Evolutionary conservation across 2,113 vertebrate genomes (phyloP), one percentile per base, ranked within the genome.

Genomic region (Etheostoma cragini): DNA sequence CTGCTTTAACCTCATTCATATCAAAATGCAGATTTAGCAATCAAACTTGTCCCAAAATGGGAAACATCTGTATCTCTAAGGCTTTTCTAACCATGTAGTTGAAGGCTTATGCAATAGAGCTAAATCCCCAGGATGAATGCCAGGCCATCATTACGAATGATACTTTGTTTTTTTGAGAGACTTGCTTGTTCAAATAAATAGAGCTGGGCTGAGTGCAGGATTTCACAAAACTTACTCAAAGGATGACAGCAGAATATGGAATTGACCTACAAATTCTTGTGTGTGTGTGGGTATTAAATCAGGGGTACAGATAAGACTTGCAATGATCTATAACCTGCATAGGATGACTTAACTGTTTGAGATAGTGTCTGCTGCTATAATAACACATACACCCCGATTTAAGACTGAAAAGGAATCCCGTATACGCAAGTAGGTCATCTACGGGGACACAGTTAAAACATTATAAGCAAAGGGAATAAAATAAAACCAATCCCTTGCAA

Each of bases 111-210:
- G 82, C 66, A 79, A 56, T 49, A 38, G 8, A 62, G 60, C 50
- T 76, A 62, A 80, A 83, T 81, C 72, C 46, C 49, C 4, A 24
- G 26, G n/a, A 83, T 50, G 64, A 84, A 72, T 52, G 56, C 60
- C 70, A 67, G 76, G 50, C 53, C 12, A 17, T 74, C 60, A 38
- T 79, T 62, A 74, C 33, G 16, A 82, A 66, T 64, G 52, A 38
- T 68, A 82, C 26, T 58, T 84, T 81, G 33, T 76, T 85, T 72
- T 85, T 72, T 69, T 68, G 12, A 72, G 54, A 64, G 46, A 62
- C 50, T 24, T 76, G 21, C 35, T 54, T 33, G 2, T 56, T 77
- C 14, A 72, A 24, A 77, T 75, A 75, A 50, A 69, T 21, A 8
- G 10, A 69, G n/a, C 26, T n/a, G 8, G 38, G 17, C 19, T 6